Evolutionary conservation across 2,888 invertebrate genomes (phyloP), one percentile per base, ranked within the genome.

Genomic region (Heliconius charithonia): DNA sequence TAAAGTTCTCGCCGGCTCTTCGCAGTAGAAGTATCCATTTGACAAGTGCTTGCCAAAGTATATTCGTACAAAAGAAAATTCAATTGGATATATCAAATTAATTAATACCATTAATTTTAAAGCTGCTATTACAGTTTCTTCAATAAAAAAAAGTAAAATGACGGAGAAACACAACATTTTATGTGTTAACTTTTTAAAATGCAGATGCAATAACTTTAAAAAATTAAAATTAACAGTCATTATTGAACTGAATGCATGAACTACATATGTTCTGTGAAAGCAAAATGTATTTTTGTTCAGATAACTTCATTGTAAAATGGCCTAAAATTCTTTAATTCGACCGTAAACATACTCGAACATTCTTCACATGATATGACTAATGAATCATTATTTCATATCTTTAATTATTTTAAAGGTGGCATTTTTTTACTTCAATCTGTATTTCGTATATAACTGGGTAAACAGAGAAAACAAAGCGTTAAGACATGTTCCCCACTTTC

Each of bases 201-300:
- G n/a, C 22, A 59, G 12, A 27, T 4, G 27, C 22, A 66, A 32
- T 19, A 66, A 66, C 9, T 66, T 9, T 3, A 66, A 0, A 66
- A 27, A 16, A 27, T 65, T 19, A 27, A 63, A 63, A 27, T 65
- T 65, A 29, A 29, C 12, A 4, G 12, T 7, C 16, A 65, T 29
- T 6, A 16, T 65, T 65, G 32, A 66, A 66, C 22, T 32, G 2
- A 66, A 32, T 32, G 22, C 1, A 22, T 66, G 32, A 66, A 67
- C 32, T 37, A 67, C 32, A 32, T 67, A 67, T 32, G n/a, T 67
- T 12, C 22, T 37, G 66, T 67, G 66, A 67, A 67, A 67, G 66
- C 1, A 37, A 37, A 37, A 67, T 22, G 22, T 22, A 37, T 66
- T 66, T 66, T 29, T 10, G 32, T 32, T 22, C 66, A n/a, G 32